These are phyloP conservation scores for Maccullochella peelii DNA, from an alignment of 2,113 vertebrate species.

Conservation along the genomic window DNA sequence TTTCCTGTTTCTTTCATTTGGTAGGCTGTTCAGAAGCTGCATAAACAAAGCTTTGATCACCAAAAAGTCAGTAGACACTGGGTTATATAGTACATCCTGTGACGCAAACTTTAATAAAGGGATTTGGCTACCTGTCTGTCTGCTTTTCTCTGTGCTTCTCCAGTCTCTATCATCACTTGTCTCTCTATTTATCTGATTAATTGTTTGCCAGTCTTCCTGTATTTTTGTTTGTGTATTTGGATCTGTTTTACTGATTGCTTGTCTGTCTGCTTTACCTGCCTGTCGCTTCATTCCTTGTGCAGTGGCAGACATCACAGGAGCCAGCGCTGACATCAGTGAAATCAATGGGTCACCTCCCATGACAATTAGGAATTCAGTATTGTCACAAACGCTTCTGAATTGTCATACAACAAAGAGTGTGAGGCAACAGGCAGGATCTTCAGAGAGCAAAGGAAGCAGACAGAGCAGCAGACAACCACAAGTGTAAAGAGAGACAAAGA, in stretches of 20 bases:
- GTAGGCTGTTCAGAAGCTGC: constrained; percentile 19
- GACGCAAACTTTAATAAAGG: neutral
- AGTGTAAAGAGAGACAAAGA: neutral
- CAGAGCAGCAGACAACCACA: neutral
- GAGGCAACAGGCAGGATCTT: constrained; percentile 11
- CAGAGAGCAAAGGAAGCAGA: constrained; percentile 8
- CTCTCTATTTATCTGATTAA: constrained; percentile 13
- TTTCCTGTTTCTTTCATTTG: constrained; percentile 36
- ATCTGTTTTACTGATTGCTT: constrained; percentile 26
- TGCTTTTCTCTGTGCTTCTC: neutral
- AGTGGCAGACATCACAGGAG: constrained; percentile 43
- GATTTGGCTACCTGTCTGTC: constrained; percentile 12
- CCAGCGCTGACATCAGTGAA: constrained; percentile 33
- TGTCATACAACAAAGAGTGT: constrained; percentile 29
- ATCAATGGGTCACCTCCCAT: constrained; percentile 55
- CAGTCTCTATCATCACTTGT: constrained; percentile 9
- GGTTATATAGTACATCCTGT: neutral
- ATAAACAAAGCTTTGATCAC: constrained; percentile 47
- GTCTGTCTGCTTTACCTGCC: constrained; percentile 28
- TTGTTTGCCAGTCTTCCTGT: constrained; percentile 28
- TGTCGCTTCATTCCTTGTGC: constrained; percentile 27
- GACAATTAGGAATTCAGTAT: constrained; percentile 48
- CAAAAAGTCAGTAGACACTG: constrained; percentile 15
- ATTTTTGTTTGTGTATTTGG: neutral
- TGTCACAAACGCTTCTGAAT: constrained; percentile 42